Base-by-base conservation (phyloP, 2,888 invertebrate species). In the Tubulanus polymorphus region DNA sequence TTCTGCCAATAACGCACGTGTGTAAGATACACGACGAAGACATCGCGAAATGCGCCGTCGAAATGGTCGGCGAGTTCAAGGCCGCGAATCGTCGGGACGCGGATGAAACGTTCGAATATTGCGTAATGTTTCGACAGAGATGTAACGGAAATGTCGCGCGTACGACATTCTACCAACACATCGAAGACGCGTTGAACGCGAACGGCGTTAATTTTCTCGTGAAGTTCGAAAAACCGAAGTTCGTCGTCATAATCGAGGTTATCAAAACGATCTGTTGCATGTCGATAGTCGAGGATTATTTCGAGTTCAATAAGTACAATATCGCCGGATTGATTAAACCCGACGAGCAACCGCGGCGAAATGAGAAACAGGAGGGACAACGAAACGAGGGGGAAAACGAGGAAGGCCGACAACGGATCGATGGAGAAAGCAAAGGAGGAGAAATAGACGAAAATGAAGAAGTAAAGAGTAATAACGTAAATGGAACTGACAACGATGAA, bases 291-390 rank as follows among this genome's bases (percentile, higher is more conserved):
- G 87, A 88, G 28, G 85, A 91, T 76, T 94, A 89, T 79, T 83
- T 84, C 69, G 84, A 84, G 62, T 87, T 85, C 73, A 88, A 87
- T 67, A 93, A 92, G 75, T 94, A 90, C 79, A 94, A 94, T 81
- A 81, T 93, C n/a, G n/a, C n/a, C n/a, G n/a, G n/a, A n/a, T n/a
- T n/a, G n/a, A n/a, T n/a, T n/a, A n/a, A n/a, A n/a, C n/a, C n/a
- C n/a, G n/a, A n/a, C n/a, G n/a, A n/a, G n/a, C n/a, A n/a, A n/a
- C n/a, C n/a, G n/a, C n/a, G n/a, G n/a, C n/a, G n/a, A n/a, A n/a
- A n/a, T n/a, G n/a, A n/a, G n/a, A n/a, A n/a, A n/a, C n/a, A n/a
- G n/a, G n/a, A n/a, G n/a, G n/a, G n/a, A n/a, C n/a, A n/a, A n/a
- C n/a, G n/a, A n/a, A n/a, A n/a, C n/a, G n/a, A n/a, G n/a, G n/a